A percentile compares a stretch with the other conserved stretches of the same genome.
Evolutionary conservation across 1,140 invertebrate genomes (phyloP).

Genomic region (Phenacoccus solenopsis): DNA sequence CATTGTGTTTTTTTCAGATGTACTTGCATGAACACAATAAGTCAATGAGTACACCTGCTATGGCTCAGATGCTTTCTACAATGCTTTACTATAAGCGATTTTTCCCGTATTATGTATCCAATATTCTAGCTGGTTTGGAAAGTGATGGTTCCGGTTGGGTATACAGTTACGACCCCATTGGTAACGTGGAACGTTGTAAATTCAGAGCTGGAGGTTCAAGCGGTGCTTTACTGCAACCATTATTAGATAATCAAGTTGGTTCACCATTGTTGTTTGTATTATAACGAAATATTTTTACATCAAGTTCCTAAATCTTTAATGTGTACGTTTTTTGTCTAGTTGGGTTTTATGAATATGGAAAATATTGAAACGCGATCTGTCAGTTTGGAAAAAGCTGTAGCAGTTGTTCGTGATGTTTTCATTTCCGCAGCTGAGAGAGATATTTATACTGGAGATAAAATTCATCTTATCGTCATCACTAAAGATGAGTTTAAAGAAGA

Average conservation of each 20-base stretch:
- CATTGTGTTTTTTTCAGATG: slow-evolving; percentile 49
- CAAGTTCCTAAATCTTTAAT: background rate
- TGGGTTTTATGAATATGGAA: slow-evolving; percentile 77
- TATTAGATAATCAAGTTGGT: slow-evolving; percentile 70
- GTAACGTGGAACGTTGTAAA: slow-evolving; percentile 68
- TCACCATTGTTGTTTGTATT: background rate
- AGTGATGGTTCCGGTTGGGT: slow-evolving; percentile 81
- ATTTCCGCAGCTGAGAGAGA: slow-evolving; percentile 94
- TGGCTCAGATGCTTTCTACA: slow-evolving; percentile 89
- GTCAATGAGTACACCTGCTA: slow-evolving; percentile 78
- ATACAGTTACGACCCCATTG: slow-evolving; percentile 94
- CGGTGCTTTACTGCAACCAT: slow-evolving; percentile 62
- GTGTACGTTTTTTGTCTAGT: slow-evolving; percentile 36
- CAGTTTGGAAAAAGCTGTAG: slow-evolving; percentile 63
- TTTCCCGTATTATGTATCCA: slow-evolving; percentile 96
- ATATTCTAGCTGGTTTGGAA: slow-evolving; percentile 83
- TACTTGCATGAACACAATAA: slow-evolving; percentile 93
- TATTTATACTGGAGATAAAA: slow-evolving; percentile 89
- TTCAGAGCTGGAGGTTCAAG: slow-evolving; percentile 77
- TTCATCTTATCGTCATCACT: slow-evolving; percentile 80
- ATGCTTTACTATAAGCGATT: slow-evolving; percentile 95
- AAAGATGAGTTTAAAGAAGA: slow-evolving; percentile 68
- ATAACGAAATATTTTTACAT: background rate
- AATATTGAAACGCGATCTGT: slow-evolving; percentile 44
- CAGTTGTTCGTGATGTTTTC: slow-evolving; percentile 86